phyloP scores from a whole-genome alignment of 2,113 vertebrate species.

The Calonectris borealis region DNA sequence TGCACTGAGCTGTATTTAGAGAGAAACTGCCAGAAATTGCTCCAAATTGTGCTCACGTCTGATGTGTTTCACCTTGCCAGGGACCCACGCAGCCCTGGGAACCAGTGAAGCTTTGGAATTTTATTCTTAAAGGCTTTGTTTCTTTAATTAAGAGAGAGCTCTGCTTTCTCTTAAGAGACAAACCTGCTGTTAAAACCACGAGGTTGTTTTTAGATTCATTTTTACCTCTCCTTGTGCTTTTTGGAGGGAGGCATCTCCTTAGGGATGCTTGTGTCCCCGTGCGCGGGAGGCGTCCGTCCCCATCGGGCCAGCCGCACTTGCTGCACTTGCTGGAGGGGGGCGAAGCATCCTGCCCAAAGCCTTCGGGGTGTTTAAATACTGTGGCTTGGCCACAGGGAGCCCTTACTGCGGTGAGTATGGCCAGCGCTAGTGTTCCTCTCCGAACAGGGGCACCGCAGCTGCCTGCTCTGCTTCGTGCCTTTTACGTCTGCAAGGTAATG shows the following conservation, averaged over 20 bases:
- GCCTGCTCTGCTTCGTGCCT: neutral
- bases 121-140: neutral
- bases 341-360: neutral
- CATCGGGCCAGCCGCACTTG: rapidly evolving
- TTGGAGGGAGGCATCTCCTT: rapidly evolving
- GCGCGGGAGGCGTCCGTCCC: rapidly evolving
- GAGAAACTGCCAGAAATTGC: neutral
- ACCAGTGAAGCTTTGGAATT: neutral
- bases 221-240: neutral
- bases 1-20: neutral
- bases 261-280: rapidly evolving
- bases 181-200: neutral
- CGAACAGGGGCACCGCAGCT: neutral
- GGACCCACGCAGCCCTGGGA: neutral
- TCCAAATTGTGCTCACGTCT: neutral
- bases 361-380: neutral
- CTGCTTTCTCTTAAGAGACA: neutral
- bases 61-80: neutral
- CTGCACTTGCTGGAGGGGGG: neutral
- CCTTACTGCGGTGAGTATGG: neutral
- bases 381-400: neutral
- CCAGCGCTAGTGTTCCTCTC: neutral
- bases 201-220: neutral
- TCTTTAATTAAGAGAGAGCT: neutral
- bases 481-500: neutral